phyloP scores from a whole-genome alignment of 2,888 invertebrate genomes.

The Invenusta paracnida region DNA sequence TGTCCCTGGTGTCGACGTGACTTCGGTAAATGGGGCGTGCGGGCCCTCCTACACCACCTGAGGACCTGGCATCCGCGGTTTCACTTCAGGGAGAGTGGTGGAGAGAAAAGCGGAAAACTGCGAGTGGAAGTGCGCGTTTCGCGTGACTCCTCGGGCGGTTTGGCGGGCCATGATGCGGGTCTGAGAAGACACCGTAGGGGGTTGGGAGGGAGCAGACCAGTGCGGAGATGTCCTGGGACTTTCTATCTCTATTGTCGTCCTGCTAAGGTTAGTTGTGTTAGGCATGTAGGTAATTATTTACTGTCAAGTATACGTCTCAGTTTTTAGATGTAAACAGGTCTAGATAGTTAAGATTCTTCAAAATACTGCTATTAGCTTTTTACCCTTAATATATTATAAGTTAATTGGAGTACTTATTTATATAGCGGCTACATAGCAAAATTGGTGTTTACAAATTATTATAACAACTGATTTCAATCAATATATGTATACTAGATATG shows the following conservation, averaged over 20 bases:
- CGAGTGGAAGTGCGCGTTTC: background rate
- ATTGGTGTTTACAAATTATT: no score
- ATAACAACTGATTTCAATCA: no score
- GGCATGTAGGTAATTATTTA: no score
- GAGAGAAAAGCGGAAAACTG: background rate
- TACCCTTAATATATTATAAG: no score
- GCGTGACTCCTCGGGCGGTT: background rate
- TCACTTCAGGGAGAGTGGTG: slow-evolving; percentile 65
- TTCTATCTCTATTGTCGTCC: background rate
- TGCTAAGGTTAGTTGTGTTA: no score
- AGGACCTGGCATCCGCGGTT: slow-evolving; percentile 88
- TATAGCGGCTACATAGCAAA: no score
- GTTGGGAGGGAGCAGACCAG: background rate
- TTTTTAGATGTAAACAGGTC: no score
- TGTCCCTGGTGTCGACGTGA: slow-evolving; percentile 94
- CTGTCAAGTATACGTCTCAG: no score
- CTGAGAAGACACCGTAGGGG: background rate
- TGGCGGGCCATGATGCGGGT: background rate
- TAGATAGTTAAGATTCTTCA: no score
- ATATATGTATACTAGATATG: no score
- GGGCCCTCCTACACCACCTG: slow-evolving; percentile 83
- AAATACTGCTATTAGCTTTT: no score
- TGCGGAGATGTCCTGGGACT: background rate
- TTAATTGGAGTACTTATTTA: no score
- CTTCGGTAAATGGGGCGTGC: slow-evolving; percentile 70